phyloP scores from a whole-genome alignment of 2,113 vertebrate genomes.

The Turdus rufiventris region DNA sequence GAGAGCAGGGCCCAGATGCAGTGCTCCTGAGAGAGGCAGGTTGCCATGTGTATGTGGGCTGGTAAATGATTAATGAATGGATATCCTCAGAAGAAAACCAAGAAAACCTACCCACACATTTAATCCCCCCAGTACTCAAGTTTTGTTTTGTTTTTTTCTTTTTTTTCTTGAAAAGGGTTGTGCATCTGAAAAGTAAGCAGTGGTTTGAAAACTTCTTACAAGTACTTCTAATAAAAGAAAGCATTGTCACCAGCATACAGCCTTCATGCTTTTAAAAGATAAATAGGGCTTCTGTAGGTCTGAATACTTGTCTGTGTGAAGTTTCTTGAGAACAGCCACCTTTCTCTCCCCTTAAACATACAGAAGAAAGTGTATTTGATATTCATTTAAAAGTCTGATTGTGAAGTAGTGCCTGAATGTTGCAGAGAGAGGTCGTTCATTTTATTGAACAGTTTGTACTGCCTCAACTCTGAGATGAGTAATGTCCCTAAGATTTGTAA shows the following conservation, averaged over 20 bases:
- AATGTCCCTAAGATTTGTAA: not conserved
- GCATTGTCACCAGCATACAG: not conserved
- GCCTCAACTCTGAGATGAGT: not conserved
- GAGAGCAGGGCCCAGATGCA: not conserved
- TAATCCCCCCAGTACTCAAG: not conserved
- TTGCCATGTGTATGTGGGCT: not conserved
- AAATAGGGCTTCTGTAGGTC: not conserved
- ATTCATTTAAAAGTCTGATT: not conserved
- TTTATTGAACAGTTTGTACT: not conserved
- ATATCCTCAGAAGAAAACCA: not conserved
- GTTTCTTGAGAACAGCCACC: not conserved
- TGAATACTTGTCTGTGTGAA: not conserved
- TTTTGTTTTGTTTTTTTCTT: not conserved
- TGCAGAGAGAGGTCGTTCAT: not conserved
- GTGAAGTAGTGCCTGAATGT: not conserved
- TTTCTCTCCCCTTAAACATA: not conserved
- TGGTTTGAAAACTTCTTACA: not conserved
- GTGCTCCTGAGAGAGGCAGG: not conserved
- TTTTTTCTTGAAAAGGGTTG: not conserved
- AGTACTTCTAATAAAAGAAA: not conserved
- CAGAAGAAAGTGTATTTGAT: not conserved
- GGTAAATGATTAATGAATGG: not conserved
- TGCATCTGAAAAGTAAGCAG: not conserved
- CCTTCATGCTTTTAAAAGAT: not conserved
- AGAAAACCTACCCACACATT: not conserved